phyloP scores from a whole-genome alignment of 2,113 vertebrate species.

The Gavialis gangeticus region DNA sequence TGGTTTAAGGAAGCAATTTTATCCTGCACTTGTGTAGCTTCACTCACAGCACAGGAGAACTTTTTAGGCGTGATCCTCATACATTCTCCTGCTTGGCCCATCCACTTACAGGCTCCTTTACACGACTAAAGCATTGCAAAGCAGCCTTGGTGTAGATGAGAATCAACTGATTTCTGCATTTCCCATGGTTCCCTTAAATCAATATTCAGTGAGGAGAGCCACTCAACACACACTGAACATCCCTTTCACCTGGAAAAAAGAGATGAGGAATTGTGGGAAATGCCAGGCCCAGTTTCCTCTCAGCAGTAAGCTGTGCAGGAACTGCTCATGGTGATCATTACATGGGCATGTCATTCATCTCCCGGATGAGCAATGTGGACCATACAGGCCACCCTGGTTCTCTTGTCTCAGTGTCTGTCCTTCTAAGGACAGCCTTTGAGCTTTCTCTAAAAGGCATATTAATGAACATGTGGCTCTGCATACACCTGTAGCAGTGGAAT shows the following conservation, averaged over 20 bases:
- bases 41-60: no score
- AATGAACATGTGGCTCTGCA: background rate
- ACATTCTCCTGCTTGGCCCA: background rate
- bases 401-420: background rate
- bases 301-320: background rate
- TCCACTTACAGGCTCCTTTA: background rate
- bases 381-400: background rate
- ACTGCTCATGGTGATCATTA: background rate
- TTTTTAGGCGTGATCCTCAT: no score
- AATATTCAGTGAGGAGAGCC: background rate
- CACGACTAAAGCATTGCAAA: accelerated
- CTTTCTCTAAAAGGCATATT: background rate
- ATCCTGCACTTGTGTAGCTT: no score
- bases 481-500: conserved; percentile 21
- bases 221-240: background rate
- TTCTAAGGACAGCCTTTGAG: background rate
- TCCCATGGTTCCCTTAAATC: background rate
- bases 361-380: background rate
- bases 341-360: background rate
- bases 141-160: background rate
- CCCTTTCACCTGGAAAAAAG: background rate
- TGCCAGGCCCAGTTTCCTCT: background rate
- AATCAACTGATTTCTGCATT: background rate
- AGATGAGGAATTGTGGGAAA: background rate
- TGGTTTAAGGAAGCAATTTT: no score